Percentiles rank a stretch among this genome's conserved stretches.
Conservation (phyloP, 2,797 vertebrate genomes). For the Crenuchus spilurus region DNA sequence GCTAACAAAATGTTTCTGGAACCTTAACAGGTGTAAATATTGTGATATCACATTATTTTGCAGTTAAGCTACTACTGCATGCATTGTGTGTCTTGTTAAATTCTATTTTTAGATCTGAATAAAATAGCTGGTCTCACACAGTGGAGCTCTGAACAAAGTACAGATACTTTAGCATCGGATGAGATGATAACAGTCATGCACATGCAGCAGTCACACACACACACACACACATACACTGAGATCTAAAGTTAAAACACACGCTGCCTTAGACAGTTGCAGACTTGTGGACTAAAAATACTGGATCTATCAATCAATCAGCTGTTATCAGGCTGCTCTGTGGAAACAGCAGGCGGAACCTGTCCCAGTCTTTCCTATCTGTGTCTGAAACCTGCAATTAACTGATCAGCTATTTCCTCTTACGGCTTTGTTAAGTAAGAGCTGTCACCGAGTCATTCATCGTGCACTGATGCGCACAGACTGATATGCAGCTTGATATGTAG, state of each 20-base stretch:
- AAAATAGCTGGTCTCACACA: too few species aligned
- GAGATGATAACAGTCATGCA: slow-evolving; percentile 57
- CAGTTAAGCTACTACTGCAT: too few species aligned
- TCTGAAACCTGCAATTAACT: slow-evolving; percentile 60
- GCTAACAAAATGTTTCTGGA: too few species aligned
- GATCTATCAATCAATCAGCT: slow-evolving; percentile 67
- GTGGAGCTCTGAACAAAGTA: slow-evolving; percentile 1
- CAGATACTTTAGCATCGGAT: slow-evolving; percentile 33
- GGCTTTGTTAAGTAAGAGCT: slow-evolving; percentile 48
- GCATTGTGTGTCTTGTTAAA: too few species aligned
- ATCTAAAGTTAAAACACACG: slow-evolving; percentile 57
- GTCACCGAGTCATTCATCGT: slow-evolving; percentile 29
- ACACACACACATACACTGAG: slow-evolving; percentile 35
- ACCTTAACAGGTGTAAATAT: too few species aligned
- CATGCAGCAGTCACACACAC: slow-evolving; percentile 28
- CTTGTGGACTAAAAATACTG: slow-evolving; percentile 66
- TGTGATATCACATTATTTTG: too few species aligned
- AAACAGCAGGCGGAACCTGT: slow-evolving; percentile 51
- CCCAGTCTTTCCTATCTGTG: slow-evolving; percentile 44
- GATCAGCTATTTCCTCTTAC: slow-evolving; percentile 43
- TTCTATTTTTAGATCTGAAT: too few species aligned
- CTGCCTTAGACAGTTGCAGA: slow-evolving; percentile 60
- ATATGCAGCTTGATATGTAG: slow-evolving; percentile 10
- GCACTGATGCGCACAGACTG: slow-evolving; percentile 1
- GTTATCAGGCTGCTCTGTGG: slow-evolving; percentile 42